Evolutionary conservation across 2,113 vertebrate species (phyloP).

Genomic region (Clarias batrachus): DNA sequence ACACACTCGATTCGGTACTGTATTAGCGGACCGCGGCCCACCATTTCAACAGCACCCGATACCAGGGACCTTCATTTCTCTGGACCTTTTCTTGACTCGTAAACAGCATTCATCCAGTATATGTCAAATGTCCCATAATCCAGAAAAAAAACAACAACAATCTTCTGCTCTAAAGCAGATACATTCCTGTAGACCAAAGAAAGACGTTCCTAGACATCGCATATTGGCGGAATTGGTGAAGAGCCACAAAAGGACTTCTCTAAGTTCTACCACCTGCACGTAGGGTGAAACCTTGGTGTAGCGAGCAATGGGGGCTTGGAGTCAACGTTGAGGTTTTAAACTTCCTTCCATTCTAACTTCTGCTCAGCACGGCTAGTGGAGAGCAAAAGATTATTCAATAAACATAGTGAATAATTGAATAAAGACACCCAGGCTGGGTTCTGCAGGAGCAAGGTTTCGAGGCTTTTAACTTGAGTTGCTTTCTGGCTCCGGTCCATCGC

Average conservation of each 20-base stretch:
- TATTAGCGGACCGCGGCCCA: no score
- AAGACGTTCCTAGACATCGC: no score
- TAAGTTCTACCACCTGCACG: background rate
- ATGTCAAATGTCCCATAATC: background rate
- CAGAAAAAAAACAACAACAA: no score
- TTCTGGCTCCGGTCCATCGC: conserved; percentile 8
- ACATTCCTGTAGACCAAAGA: background rate
- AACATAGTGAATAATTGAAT: conserved; percentile 16
- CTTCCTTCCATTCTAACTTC: conserved; percentile 14
- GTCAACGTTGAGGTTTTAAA: background rate
- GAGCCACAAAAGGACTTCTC: background rate
- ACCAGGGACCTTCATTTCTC: background rate
- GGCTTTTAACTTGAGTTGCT: conserved; percentile 34
- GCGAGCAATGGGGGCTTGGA: background rate
- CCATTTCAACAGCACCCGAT: background rate
- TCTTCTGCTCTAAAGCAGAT: background rate
- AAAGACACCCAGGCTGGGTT: conserved; percentile 18
- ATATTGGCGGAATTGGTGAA: background rate
- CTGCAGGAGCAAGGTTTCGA: conserved; percentile 6
- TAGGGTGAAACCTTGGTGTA: background rate
- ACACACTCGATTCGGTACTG: background rate
- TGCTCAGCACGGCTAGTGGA: background rate
- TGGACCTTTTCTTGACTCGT: background rate
- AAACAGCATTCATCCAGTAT: background rate
- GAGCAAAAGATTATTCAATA: conserved; percentile 23